phyloP scores from a whole-genome alignment of 2,113 vertebrate species.

The Dipodomys stephensi region DNA sequence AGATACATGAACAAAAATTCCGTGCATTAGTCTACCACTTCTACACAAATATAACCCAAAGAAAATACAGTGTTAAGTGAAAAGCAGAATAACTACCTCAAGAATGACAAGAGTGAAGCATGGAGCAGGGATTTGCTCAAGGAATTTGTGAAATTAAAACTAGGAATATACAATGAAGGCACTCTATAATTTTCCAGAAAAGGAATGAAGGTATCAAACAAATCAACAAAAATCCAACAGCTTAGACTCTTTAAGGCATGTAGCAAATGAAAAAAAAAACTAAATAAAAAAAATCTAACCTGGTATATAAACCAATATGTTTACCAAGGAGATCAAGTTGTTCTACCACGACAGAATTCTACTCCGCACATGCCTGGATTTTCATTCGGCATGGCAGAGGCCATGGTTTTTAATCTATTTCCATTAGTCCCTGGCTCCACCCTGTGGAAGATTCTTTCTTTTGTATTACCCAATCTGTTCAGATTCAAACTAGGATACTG shows the following conservation, averaged over 20 bases:
- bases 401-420: neutral
- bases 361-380: neutral
- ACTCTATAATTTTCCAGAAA: neutral
- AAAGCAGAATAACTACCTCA: neutral
- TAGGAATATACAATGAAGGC: neutral
- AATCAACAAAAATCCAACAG: neutral
- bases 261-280: neutral
- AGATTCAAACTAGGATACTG: neutral
- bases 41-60: neutral
- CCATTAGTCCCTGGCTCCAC: neutral
- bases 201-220: neutral
- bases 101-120: neutral
- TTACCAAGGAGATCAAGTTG: neutral
- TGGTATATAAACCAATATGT: neutral
- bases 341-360: neutral
- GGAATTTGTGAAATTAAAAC: neutral
- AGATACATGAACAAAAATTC: neutral
- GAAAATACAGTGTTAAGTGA: neutral
- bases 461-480: neutral
- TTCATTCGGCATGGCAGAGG: neutral
- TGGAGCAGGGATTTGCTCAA: neutral
- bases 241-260: neutral
- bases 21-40: neutral
- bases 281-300: neutral
- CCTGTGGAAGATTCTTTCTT: neutral